Evolutionary conservation across 1,140 invertebrate species (phyloP), one percentile per base, ranked within the genome.

Genomic region (Paralvinella palmiformis): DNA sequence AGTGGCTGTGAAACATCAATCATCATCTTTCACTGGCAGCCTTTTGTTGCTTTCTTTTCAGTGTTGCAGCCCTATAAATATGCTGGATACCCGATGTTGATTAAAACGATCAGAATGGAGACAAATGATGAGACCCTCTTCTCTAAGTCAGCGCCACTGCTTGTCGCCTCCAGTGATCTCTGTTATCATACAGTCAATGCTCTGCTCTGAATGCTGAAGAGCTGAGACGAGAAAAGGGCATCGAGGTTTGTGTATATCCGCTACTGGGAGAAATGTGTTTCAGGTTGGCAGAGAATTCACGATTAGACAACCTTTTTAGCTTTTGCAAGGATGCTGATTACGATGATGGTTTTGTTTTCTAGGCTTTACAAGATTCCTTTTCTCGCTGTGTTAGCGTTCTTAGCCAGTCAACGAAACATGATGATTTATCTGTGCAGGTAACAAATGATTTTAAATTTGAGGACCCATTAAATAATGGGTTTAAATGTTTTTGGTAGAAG

Each of bases 171-270:
- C 6, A 90, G 91, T 66, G 95, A 99, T 81, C 84, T 99, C 5
- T 91, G 92, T 31, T 97, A 95, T 81, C 92, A 97, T 73, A 99
- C 96, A 0, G 91, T 99, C 2, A 88, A 91, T 98, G 94, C 82
- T 99, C 96, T 3, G 89, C 94, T 35, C 83, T 99, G 6, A 99
- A 99, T 83, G 96, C 95, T 0, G 95, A 99, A 82, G 96, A 99
- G 80, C 82, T 99, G 41, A 83, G 96, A 48, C 81, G 96, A 60
- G 95, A 99, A 83, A 88, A 88, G 64, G 96, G 96, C 22, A 85
- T 98, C 53, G 89, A 96, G 81, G 88, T 90, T 64, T 36, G 60
- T 24, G 27, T 7, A 31, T 32, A 31, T 7, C 13, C 10, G 50
- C 13, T 53, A 10, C 24, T 10, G 10, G 37, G 10, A 10, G n/a